Percentiles rank a stretch among this genome's conserved stretches.
Conservation (phyloP, 1,140 invertebrate genomes). For the Lepidurus packardi region DNA sequence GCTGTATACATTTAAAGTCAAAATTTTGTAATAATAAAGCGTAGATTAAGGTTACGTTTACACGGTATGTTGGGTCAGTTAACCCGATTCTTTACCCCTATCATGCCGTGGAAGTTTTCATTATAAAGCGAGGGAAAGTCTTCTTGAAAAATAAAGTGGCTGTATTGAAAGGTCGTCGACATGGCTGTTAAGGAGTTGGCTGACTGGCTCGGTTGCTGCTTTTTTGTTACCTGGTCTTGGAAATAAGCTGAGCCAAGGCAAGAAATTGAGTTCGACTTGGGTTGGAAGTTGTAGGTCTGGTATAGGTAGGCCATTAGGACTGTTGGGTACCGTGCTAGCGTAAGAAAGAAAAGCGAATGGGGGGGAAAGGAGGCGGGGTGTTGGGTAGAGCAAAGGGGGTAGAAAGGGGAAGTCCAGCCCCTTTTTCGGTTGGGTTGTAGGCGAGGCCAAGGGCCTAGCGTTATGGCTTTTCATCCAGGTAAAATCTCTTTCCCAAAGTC, state of each 20-base stretch:
- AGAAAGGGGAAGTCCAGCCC: background rate
- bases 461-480: background rate
- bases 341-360: background rate
- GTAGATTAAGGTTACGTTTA: no score
- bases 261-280: background rate
- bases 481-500: background rate
- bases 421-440: background rate
- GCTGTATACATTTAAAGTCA: no score
- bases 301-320: background rate
- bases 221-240: background rate
- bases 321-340: conserved; percentile 3
- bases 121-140: background rate
- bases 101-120: background rate
- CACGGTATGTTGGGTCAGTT: no score
- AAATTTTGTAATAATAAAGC: no score
- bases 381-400: background rate
- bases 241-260: background rate
- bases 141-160: background rate
- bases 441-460: background rate
- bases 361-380: background rate
- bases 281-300: background rate
- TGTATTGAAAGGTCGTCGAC: conserved; percentile 17
- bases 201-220: background rate
- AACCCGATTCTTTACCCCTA: no score
- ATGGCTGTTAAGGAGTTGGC: background rate